Conservation (phyloP, 1,140 invertebrate genomes). For the Lethocerus indicus region DNA sequence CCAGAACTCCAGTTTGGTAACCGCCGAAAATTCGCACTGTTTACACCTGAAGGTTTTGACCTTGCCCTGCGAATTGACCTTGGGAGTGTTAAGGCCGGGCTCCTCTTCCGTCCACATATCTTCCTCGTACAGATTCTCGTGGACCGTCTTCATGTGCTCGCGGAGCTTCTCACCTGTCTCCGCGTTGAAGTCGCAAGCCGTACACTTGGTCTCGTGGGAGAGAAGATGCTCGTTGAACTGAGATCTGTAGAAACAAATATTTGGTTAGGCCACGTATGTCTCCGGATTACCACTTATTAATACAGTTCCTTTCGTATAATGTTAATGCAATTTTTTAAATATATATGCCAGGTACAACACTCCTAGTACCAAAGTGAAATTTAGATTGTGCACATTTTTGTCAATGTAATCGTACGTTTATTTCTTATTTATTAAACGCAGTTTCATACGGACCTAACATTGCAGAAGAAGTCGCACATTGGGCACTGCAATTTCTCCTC, state of each 20-base stretch:
- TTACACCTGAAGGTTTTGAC: constrained; percentile 85
- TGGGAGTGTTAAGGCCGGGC: constrained; percentile 41
- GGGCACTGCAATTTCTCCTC: constrained; percentile 17
- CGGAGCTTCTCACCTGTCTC: constrained; percentile 10
- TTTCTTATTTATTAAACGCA: neutral
- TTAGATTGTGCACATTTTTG: too few relatives aligned
- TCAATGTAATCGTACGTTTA: neutral
- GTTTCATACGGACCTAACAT: constrained; percentile 9
- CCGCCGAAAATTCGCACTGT: constrained; percentile 67
- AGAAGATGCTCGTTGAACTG: constrained; percentile 16
- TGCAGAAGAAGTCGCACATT: constrained; percentile 15
- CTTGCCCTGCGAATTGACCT: constrained; percentile 65
- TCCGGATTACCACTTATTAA: too few relatives aligned
- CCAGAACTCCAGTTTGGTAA: constrained; percentile 88
- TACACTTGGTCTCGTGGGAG: constrained; percentile 15
- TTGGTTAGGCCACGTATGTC: too few relatives aligned
- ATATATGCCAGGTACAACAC: too few relatives aligned
- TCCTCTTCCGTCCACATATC: constrained; percentile 39
- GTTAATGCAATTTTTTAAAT: too few relatives aligned
- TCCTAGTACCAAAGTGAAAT: too few relatives aligned
- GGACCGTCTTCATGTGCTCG: constrained; percentile 15
- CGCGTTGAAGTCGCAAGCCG: constrained; percentile 16
- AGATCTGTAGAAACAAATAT: too few relatives aligned
- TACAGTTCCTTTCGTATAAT: too few relatives aligned
- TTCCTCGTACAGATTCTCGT: constrained; percentile 13